phyloP scores from a whole-genome alignment of 2,113 vertebrate genomes.

The Mandrillus leucophaeus region DNA sequence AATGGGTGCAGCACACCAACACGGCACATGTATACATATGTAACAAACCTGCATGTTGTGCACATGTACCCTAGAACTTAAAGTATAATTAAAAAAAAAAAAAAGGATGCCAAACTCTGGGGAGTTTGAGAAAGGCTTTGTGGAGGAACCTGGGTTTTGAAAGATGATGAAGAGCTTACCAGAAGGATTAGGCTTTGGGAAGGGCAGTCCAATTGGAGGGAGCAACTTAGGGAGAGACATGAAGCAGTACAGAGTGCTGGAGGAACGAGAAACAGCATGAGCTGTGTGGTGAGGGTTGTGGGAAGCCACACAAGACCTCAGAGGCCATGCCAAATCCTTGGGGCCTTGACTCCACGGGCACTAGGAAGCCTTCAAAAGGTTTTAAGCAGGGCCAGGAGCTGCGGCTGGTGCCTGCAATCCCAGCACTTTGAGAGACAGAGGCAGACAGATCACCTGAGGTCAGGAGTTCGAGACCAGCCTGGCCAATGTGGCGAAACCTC shows the following conservation, averaged over 20 bases:
- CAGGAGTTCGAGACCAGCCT: no score
- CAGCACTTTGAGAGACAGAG: no score
- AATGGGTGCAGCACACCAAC: no score
- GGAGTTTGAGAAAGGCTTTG: slow-evolving; percentile 9
- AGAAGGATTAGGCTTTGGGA: neutral
- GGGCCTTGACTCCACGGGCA: neutral
- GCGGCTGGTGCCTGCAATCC: no score
- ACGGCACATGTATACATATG: no score
- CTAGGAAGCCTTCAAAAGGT: neutral
- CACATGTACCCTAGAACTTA: no score
- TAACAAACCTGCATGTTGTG: no score
- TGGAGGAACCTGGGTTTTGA: neutral
- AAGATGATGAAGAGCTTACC: neutral
- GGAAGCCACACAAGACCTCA: neutral
- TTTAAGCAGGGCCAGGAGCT: neutral
- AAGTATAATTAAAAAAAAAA: no score
- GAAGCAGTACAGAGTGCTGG: neutral
- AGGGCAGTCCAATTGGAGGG: neutral
- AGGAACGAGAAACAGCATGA: neutral
- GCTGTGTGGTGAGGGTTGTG: neutral
- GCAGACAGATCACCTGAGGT: no score
- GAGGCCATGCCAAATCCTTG: neutral
- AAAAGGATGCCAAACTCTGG: neutral
- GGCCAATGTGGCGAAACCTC: no score
- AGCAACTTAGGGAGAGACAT: neutral